Percentiles rank a stretch among this genome's conserved stretches.
These are phyloP conservation scores for Lepidostoma basale DNA, from an alignment of 1,140 invertebrate genomes.

Conservation along the genomic window DNA sequence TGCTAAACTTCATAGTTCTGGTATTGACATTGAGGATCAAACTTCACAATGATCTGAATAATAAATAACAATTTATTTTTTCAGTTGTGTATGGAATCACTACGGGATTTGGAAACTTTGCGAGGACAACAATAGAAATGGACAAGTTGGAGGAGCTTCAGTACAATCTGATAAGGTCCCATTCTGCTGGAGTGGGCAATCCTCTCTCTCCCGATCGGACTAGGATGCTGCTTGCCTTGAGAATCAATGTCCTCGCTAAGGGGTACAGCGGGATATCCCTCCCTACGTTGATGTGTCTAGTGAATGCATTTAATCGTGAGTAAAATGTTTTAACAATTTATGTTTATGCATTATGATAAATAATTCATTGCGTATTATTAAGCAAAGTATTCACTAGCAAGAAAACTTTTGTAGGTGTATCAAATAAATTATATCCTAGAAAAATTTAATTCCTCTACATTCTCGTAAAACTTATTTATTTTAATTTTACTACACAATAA, in stretches of 20 bases:
- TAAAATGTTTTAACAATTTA: not conserved
- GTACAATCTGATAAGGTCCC: slow-evolving; percentile 74
- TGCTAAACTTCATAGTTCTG: too few relatives aligned
- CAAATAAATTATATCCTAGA: too few relatives aligned
- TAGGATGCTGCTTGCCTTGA: slow-evolving; percentile 71
- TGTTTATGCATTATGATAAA: not conserved
- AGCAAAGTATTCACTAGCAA: too few relatives aligned
- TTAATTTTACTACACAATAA: too few relatives aligned
- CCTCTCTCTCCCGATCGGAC: slow-evolving; percentile 68
- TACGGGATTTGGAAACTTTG: slow-evolving; percentile 81
- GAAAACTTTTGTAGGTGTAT: too few relatives aligned
- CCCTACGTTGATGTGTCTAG: slow-evolving; percentile 65
- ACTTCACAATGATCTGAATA: too few relatives aligned
- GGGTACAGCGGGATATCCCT: slow-evolving; percentile 75
- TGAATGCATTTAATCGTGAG: slow-evolving; percentile 76
- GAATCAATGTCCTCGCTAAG: slow-evolving; percentile 77
- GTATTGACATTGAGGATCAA: too few relatives aligned
- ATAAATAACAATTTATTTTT: too few relatives aligned
- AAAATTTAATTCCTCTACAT: too few relatives aligned
- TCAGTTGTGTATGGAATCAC: slow-evolving; percentile 76
- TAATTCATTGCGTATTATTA: too few relatives aligned
- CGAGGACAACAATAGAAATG: slow-evolving; percentile 64
- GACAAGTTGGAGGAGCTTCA: slow-evolving; percentile 71
- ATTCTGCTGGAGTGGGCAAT: slow-evolving; percentile 73
- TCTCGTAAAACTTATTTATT: too few relatives aligned